phyloP scores from a whole-genome alignment of 2,888 invertebrate genomes.

The Anodontia alba region DNA sequence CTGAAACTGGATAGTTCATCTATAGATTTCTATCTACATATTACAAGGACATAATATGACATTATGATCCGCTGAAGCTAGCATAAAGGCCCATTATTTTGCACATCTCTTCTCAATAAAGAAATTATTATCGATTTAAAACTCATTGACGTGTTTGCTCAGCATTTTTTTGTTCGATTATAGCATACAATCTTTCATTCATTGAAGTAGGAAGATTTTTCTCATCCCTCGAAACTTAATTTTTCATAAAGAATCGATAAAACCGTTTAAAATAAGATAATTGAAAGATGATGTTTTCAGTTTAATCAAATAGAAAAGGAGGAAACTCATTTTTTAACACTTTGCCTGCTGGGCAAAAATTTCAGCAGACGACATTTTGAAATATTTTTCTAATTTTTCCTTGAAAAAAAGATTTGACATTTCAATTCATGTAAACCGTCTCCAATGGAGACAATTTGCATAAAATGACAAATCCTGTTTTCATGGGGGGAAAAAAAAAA shows the following conservation, averaged over 20 bases:
- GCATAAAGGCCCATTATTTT: neutral
- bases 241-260: conserved; percentile 6
- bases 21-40: conserved; percentile 13
- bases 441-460: too few species aligned
- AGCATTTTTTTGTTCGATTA: conserved; percentile 6
- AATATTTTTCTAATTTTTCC: too few species aligned
- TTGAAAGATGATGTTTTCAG: conserved; percentile 2
- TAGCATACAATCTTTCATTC: conserved; percentile 6
- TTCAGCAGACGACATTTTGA: too few species aligned
- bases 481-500: neutral
- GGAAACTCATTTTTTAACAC: conserved; percentile 10
- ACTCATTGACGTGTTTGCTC: conserved; percentile 12
- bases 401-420: too few species aligned
- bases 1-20: conserved; percentile 18
- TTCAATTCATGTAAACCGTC: too few species aligned
- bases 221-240: conserved; percentile 2
- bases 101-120: conserved; percentile 11
- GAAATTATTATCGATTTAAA: conserved; percentile 14
- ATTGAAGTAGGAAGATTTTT: neutral
- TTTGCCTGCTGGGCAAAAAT: too few species aligned
- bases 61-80: conserved; percentile 2
- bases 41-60: conserved; percentile 14
- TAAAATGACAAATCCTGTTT: too few species aligned
- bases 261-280: conserved; percentile 1
- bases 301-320: conserved; percentile 6